A percentile compares a stretch with the other conserved stretches of the same genome.
phyloP scores from a whole-genome alignment of 2,888 invertebrate genomes.

The Andrena minutula region DNA sequence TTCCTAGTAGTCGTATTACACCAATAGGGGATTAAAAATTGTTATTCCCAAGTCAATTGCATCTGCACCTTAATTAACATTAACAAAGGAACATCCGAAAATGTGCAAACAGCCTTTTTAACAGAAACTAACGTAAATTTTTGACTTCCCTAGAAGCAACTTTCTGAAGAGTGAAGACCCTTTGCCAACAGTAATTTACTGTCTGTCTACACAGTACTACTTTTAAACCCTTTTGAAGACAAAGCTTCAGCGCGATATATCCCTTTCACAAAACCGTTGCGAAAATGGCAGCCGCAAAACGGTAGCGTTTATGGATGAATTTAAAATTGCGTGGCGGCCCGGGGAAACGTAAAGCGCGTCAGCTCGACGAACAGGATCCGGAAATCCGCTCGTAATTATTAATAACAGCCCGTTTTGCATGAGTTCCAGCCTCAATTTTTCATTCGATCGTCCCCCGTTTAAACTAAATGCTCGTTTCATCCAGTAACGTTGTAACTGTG shows the following conservation, averaged over 20 bases:
- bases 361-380: background rate
- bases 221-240: background rate
- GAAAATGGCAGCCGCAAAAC: background rate
- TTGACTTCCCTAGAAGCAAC: background rate
- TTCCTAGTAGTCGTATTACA: background rate
- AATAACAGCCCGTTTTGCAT: background rate
- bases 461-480: background rate
- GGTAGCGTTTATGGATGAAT: background rate
- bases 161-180: background rate
- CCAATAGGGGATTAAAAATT: background rate
- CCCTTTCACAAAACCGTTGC: background rate
- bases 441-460: background rate
- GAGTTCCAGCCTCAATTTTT: background rate
- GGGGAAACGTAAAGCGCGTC: conserved; percentile 11
- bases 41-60: background rate
- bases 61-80: background rate
- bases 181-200: background rate
- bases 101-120: background rate
- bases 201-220: background rate
- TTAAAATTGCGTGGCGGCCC: conserved; percentile 3
- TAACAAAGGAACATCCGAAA: background rate
- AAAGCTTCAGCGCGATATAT: background rate
- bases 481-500: too few relatives aligned
- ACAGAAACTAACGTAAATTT: background rate
- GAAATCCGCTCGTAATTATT: conserved; percentile 18